These are phyloP conservation scores for Dryoscopus gambensis DNA, from an alignment of 2,113 vertebrate species.

Conservation along the genomic window DNA sequence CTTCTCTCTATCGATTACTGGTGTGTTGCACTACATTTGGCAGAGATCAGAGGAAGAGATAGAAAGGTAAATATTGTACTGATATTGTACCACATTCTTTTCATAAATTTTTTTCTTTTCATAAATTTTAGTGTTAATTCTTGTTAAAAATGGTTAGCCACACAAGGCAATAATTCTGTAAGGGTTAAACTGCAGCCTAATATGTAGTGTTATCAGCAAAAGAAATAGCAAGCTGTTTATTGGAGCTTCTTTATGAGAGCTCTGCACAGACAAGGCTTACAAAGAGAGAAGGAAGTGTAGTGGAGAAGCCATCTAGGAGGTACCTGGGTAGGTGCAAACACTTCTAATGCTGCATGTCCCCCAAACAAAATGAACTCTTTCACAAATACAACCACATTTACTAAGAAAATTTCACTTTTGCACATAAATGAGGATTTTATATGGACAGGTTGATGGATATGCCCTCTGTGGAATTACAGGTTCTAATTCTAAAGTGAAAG, in stretches of 20 bases:
- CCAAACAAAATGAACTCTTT: background rate
- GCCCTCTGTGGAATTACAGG: background rate
- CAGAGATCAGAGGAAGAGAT: background rate
- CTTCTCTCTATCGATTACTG: background rate
- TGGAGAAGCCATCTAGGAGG: background rate
- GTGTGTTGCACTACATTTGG: accelerated
- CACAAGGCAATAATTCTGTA: background rate
- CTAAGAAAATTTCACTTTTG: background rate
- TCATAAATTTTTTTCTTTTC: background rate
- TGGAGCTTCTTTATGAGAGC: background rate
- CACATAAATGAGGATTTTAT: background rate
- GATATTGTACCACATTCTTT: background rate
- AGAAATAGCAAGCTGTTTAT: background rate
- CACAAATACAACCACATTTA: background rate
- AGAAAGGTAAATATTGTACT: background rate
- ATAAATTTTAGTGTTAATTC: background rate
- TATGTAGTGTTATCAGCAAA: background rate
- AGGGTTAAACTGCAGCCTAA: background rate
- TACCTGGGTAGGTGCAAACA: background rate
- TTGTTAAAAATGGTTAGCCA: background rate
- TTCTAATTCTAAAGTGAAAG: background rate
- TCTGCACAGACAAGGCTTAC: background rate
- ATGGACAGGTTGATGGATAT: background rate
- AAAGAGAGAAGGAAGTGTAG: background rate
- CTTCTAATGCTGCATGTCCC: background rate